Evolutionary conservation across 2,888 invertebrate species (phyloP).

Genomic region (Tinea semifulvella): DNA sequence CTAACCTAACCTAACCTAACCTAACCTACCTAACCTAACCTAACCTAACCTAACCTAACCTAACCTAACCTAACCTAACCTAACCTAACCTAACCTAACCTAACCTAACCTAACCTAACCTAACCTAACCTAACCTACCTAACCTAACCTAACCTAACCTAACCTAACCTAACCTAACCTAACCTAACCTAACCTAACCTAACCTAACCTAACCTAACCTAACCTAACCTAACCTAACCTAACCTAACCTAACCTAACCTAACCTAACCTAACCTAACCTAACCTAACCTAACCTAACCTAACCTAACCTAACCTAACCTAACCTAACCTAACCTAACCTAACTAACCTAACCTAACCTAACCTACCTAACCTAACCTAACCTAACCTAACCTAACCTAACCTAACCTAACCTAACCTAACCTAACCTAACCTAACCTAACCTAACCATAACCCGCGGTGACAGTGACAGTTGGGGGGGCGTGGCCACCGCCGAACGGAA

Average conservation of each 20-base stretch:
- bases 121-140: too few species aligned
- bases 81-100: slow-evolving; percentile 15
- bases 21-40: too few species aligned
- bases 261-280: slow-evolving; percentile 17
- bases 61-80: slow-evolving; percentile 15
- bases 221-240: slow-evolving; percentile 16
- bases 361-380: slow-evolving; percentile 22
- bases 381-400: slow-evolving; percentile 23
- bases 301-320: slow-evolving; percentile 22
- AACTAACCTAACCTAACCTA: slow-evolving; percentile 23
- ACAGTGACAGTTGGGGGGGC: too few species aligned
- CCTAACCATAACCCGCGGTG: too few species aligned
- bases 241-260: slow-evolving; percentile 18
- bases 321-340: slow-evolving; percentile 24
- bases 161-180: slow-evolving; percentile 15
- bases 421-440: slow-evolving; percentile 23
- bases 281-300: slow-evolving; percentile 18
- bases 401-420: slow-evolving; percentile 24
- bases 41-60: slow-evolving; percentile 18
- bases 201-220: slow-evolving; percentile 16
- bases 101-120: slow-evolving; percentile 14
- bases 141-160: slow-evolving; percentile 15
- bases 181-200: slow-evolving; percentile 15
- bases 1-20: slow-evolving; percentile 13
- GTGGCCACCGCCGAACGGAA: too few species aligned